Percentiles rank a stretch among this genome's conserved stretches.
phyloP scores from a whole-genome alignment of 2,888 invertebrate genomes.

The Cantharis rustica region DNA sequence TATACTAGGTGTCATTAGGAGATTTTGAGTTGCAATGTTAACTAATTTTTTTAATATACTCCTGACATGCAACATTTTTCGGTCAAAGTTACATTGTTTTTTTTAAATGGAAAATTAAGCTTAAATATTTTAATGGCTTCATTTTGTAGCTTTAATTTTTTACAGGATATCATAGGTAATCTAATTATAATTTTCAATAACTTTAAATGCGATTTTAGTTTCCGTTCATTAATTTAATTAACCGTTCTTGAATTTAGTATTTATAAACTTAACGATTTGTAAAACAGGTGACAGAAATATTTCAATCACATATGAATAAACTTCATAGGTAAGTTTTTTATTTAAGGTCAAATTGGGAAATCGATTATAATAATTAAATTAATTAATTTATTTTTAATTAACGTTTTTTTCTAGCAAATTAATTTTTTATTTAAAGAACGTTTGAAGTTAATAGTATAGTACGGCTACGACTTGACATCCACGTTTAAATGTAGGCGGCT shows the following conservation, averaged over 20 bases:
- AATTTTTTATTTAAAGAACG: neutral
- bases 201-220: neutral
- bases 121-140: neutral
- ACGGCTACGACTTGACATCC: neutral
- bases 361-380: neutral
- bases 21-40: neutral
- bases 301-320: neutral
- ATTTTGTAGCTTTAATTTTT: neutral
- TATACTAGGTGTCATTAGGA: neutral
- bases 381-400: neutral
- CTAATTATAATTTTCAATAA: constrained; percentile 1
- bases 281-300: neutral
- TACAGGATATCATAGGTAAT: neutral
- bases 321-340: neutral
- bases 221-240: constrained; percentile 10
- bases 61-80: neutral
- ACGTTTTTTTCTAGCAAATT: neutral
- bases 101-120: neutral
- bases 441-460: neutral
- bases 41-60: neutral
- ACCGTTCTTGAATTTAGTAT: neutral
- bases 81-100: neutral
- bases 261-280: constrained; percentile 1
- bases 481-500: neutral
- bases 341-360: neutral